Evolutionary conservation across 92 coral and sea anemone species (phyloP).

Genomic region (Diadumene lineata): DNA sequence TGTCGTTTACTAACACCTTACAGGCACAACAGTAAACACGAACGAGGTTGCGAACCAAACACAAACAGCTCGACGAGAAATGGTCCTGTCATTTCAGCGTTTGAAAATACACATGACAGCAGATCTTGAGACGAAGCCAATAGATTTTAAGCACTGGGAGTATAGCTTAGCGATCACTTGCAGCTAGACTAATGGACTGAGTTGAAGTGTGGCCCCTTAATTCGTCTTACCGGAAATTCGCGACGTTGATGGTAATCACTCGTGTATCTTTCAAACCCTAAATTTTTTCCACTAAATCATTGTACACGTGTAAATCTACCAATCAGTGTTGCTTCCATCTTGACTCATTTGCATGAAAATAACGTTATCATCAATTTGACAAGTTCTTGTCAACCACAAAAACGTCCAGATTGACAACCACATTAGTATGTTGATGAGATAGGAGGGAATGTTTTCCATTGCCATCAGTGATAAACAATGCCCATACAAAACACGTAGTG

Average conservation of each 20-base stretch:
- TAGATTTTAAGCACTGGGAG: constrained; percentile 15
- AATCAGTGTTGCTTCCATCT: constrained; percentile 41
- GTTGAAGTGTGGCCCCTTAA: constrained; percentile 36
- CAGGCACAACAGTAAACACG: constrained; percentile 18
- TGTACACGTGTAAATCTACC: constrained; percentile 38
- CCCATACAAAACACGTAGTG: constrained; percentile 44
- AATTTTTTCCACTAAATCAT: constrained; percentile 55
- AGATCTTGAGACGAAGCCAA: constrained; percentile 19
- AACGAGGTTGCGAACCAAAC: constrained; percentile 14
- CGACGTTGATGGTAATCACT: constrained; percentile 54
- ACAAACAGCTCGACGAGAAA: constrained; percentile 6
- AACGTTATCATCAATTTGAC: constrained; percentile 56
- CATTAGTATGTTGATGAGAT: constrained; percentile 78
- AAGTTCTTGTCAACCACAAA: constrained; percentile 61
- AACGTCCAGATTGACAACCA: constrained; percentile 45
- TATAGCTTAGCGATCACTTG: constrained; percentile 29
- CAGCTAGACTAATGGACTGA: constrained; percentile 37
- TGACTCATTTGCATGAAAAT: constrained; percentile 83
- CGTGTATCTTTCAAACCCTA: constrained; percentile 66
- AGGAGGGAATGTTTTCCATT: constrained; percentile 74
- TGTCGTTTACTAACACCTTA: constrained; percentile 37
- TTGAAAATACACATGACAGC: constrained; percentile 20
- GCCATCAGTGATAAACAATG: constrained; percentile 79
- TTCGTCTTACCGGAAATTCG: constrained; percentile 56
- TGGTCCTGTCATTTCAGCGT: constrained; percentile 26